Conservation (phyloP, 2,113 vertebrate genomes). For the Uropsilus gracilis region DNA sequence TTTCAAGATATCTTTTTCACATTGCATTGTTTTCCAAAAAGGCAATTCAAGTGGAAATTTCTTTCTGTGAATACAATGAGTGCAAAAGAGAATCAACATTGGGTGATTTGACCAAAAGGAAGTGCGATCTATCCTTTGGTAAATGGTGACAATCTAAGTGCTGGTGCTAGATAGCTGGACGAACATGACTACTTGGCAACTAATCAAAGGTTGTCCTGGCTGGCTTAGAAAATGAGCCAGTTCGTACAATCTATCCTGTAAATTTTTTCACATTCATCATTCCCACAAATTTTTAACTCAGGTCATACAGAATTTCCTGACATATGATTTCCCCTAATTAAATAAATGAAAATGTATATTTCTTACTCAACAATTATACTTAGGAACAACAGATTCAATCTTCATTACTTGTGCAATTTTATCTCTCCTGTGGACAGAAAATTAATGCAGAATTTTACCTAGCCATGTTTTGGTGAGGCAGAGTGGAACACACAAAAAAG, state of each 20-base stretch:
- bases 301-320: background rate
- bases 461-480: background rate
- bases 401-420: background rate
- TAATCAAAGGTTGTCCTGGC: slow-evolving; percentile 35
- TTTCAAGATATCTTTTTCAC: slow-evolving; percentile 40
- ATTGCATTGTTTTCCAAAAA: slow-evolving; percentile 34
- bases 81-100: slow-evolving; percentile 47
- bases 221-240: background rate
- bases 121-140: background rate
- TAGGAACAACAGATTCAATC: background rate
- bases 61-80: background rate
- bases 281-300: background rate
- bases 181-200: background rate
- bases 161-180: slow-evolving; percentile 1
- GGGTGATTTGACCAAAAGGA: slow-evolving; percentile 57
- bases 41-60: slow-evolving; percentile 37
- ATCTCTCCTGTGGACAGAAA: background rate
- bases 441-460: background rate
- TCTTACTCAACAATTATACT: background rate
- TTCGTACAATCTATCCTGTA: too few species aligned
- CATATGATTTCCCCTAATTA: background rate
- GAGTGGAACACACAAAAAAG: background rate
- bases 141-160: background rate
- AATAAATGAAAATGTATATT: slow-evolving; percentile 33
- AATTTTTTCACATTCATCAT: too few species aligned